Evolutionary conservation across 2,888 invertebrate species (phyloP).

Genomic region (Malacosoma neustria): DNA sequence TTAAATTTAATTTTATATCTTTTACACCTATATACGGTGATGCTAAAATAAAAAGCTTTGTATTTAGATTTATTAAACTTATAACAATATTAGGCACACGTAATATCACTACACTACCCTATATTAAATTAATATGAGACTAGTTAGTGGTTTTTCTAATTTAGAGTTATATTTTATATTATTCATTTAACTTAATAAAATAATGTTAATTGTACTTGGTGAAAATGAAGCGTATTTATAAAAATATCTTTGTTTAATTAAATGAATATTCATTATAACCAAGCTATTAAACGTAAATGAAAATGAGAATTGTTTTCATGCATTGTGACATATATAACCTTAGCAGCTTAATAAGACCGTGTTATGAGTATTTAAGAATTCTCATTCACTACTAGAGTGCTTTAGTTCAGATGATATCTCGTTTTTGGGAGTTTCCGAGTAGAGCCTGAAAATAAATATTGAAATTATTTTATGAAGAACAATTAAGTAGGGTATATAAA

Average conservation of each 20-base stretch:
- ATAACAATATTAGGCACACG: slow-evolving; percentile 59
- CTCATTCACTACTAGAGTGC: slow-evolving; percentile 2
- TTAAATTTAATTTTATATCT: slow-evolving; percentile 1
- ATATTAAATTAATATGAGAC: slow-evolving; percentile 68
- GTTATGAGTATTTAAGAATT: slow-evolving; percentile 17
- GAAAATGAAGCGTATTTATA: slow-evolving; percentile 59
- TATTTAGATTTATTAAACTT: not conserved
- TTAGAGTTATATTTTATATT: slow-evolving; percentile 52
- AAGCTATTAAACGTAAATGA: slow-evolving; percentile 2
- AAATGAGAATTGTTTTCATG: not conserved
- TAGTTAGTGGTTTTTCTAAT: slow-evolving; percentile 67
- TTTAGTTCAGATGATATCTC: slow-evolving; percentile 47
- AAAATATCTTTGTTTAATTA: slow-evolving; percentile 39
- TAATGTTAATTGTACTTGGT: slow-evolving; percentile 64
- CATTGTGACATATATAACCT: slow-evolving; percentile 13
- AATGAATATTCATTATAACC: slow-evolving; percentile 5
- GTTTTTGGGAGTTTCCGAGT: slow-evolving; percentile 59
- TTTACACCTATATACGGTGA: slow-evolving; percentile 15
- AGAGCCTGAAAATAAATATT: slow-evolving; percentile 47
- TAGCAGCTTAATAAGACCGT: slow-evolving; percentile 12
- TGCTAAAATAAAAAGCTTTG: slow-evolving; percentile 8
- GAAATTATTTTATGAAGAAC: not conserved
- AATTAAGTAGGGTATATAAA: not conserved
- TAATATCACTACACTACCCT: slow-evolving; percentile 51
- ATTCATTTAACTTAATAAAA: slow-evolving; percentile 29